Base-by-base conservation (phyloP, 1,140 invertebrate genomes). In the Apis florea region DNA sequence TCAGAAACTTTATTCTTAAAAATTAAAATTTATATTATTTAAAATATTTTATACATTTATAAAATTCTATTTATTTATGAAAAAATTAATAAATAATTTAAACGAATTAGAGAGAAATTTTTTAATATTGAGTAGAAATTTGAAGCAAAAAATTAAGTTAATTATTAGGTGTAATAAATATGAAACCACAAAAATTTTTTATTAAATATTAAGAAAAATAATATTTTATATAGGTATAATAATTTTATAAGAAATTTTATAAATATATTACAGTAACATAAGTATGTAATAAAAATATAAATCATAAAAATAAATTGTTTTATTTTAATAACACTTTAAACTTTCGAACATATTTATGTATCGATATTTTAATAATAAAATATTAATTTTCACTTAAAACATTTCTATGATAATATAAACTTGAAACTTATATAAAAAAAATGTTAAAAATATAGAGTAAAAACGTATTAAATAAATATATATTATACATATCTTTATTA, bases 351-450 rank as follows among this genome's bases (percentile, higher is more conserved):
- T 17, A 11, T 40, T 40, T 40, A 40, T 40, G 63, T 21, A 12
- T 13, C n/a, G 75, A 59, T 78, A 58, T 69, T 69, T 40, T 49
- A 51, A 78, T 51, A 78, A 78, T 78, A 77, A 77, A 68, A 40
- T 40, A 40, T 40, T 40, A 40, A 40, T 40, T 40, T 40, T 40
- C 31, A 40, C 5, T 40, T 40, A 40, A 40, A 40, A 40, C 5
- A 40, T 40, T 40, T 40, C 31, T 40, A 40, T 40, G 31, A 40
- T 40, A 40, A 40, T 0, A 40, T 40, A 40, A 40, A 6, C 31
- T 40, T 40, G 31, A 40, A 40, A 40, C 5, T 40, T 40, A 40
- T 40, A 2, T 31, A 31, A 31, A 31, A 31, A 31, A 31, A 31
- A 40, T 40, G 31, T 40, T 40, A 40, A 40, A 40, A 40, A 0